Percentiles rank a stretch among this genome's conserved stretches.
phyloP scores from a whole-genome alignment of 2,888 invertebrate species.

The Drosophila diplacantha region DNA sequence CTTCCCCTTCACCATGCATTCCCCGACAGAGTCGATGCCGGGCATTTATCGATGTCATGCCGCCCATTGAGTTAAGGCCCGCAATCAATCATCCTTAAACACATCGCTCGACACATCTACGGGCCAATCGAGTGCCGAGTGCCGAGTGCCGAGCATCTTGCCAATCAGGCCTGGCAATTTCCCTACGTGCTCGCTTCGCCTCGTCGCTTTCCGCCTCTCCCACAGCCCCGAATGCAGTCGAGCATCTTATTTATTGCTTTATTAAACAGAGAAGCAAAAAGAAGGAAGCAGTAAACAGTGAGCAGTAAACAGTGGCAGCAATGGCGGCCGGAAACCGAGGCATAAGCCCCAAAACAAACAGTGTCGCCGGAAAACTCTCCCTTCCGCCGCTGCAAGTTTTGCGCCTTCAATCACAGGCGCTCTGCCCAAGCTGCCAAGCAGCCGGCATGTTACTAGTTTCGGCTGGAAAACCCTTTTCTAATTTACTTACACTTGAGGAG shows the following conservation, averaged over 20 bases:
- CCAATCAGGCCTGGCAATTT: conserved; percentile 22
- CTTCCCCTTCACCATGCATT: neutral
- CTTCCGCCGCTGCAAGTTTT: conserved; percentile 8
- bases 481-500: conserved; percentile 53
- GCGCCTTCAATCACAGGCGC: conserved; percentile 41
- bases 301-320: conserved; percentile 7
- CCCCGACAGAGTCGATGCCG: neutral
- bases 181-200: conserved; percentile 1
- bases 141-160: conserved; percentile 11
- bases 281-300: neutral
- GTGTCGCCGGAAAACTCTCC: conserved; percentile 7
- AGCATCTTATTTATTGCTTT: conserved; percentile 50
- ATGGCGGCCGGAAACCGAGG: conserved; percentile 24
- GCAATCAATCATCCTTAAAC: conserved; percentile 35
- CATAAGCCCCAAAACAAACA: conserved; percentile 38
- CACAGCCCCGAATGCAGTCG: conserved; percentile 5
- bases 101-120: conserved; percentile 9
- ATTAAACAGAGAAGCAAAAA: conserved; percentile 37
- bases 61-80: conserved; percentile 11
- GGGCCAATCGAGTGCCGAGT: conserved; percentile 14
- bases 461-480: conserved; percentile 44
- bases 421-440: neutral
- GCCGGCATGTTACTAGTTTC: conserved; percentile 40
- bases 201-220: neutral
- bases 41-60: conserved; percentile 11